Base-by-base conservation (phyloP, 2,113 vertebrate species). In the Trinectes maculatus region DNA sequence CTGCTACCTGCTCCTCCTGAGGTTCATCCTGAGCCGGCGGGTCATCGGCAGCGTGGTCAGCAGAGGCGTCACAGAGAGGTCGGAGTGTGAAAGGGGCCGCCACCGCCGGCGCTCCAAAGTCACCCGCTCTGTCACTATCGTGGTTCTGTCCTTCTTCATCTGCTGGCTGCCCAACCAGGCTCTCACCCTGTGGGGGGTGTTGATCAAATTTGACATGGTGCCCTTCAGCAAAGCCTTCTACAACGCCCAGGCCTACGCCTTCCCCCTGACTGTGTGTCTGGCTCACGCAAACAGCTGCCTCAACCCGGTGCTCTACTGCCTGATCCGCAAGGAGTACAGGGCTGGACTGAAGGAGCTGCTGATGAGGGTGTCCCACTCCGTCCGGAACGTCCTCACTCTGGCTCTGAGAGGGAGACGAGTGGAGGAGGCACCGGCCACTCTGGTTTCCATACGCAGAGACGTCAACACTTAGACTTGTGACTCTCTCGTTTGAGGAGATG, bases 121-220 rank as follows among this genome's bases (percentile, higher is more conserved):
- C 63, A 94, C 93, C 42, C 88, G 84, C 60, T 94, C 92, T 0
- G 87, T 94, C 56, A 91, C 91, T 56, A 85, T 94, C 3, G 91
- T 94, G 7, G 92, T 94, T 6, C 75, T 94, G 18, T 91, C 92
- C 43, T 94, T 94, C 62, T 94, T 94, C 77, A 12, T 94, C 55
- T 94, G 94, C 80, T 94, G 94, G 93, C 90, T 94, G 58, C 94
- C 94, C 33, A 94, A 94, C 74, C 94, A 94, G 69, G 93, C 94
- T 0, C 85, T 93, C 55, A 94, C 92, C 5, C 61, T 93, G 36
- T 94, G 94, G 94, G 92, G 94, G 1, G 90, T 93, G 49, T 71
- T 94, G 3, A 93, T 94, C 62, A 94, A 94, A 68, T 93, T 93
- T 22, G 92, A 94, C 80, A 54, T 92, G 64, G 89, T 93, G 47